These are phyloP conservation scores for Amblyjoppa fuscipennis DNA, from an alignment of 2,888 invertebrate species.

Conservation along the genomic window DNA sequence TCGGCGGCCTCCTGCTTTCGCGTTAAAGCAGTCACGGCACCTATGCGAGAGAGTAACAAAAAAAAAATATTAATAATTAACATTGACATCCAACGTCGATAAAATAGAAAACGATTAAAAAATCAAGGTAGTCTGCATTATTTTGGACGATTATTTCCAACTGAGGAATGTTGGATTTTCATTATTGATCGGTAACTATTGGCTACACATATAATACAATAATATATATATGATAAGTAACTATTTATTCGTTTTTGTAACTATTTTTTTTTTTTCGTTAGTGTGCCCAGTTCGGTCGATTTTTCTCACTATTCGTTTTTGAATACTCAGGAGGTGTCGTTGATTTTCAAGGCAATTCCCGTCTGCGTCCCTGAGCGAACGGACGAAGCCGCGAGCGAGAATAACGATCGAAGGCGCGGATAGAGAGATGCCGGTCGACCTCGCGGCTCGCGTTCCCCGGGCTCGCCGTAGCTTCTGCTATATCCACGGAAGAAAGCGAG, in stretches of 20 bases:
- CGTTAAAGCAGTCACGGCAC: slow-evolving; percentile 76
- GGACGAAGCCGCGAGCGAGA: slow-evolving; percentile 58
- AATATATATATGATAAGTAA: no score
- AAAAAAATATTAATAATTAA: slow-evolving; percentile 28
- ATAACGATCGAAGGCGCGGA: slow-evolving; percentile 64
- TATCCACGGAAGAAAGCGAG: slow-evolving; percentile 81
- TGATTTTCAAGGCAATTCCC: slow-evolving; percentile 78
- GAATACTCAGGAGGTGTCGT: neutral
- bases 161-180: no score
- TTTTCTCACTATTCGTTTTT: neutral
- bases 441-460: slow-evolving; percentile 70
- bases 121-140: no score
- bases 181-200: no score
- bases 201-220: no score
- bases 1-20: slow-evolving; percentile 83
- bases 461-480: slow-evolving; percentile 52
- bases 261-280: no score
- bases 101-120: no score
- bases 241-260: no score
- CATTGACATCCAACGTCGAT: neutral
- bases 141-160: no score
- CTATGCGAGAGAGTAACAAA: slow-evolving; percentile 68
- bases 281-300: no score
- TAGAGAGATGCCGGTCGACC: slow-evolving; percentile 78
- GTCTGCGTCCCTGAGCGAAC: slow-evolving; percentile 76